Conservation (phyloP, 2,797 vertebrate genomes). For the Pygocentrus nattereri region DNA sequence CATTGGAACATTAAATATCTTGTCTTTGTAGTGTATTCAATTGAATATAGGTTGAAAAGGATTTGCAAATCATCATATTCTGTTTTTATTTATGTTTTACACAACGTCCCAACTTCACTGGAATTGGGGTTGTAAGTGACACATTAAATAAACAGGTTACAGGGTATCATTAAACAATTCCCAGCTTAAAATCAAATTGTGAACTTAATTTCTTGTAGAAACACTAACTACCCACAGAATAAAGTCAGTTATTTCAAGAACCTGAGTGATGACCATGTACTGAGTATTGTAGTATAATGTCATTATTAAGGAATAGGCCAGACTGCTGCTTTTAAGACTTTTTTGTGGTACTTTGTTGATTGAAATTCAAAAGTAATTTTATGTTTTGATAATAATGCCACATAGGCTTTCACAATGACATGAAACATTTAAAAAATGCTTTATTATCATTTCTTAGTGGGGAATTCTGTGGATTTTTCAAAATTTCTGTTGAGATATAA, state of each 20-base stretch:
- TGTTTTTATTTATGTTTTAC: too few species aligned
- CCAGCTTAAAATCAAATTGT: neutral
- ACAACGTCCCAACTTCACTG: too few species aligned
- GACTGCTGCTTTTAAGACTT: neutral
- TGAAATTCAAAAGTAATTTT: neutral
- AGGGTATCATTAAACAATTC: neutral
- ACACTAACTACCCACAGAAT: neutral
- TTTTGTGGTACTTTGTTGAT: too few species aligned
- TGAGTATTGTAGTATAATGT: neutral
- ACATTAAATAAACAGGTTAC: neutral
- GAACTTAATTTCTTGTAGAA: neutral
- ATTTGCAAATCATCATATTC: too few species aligned
- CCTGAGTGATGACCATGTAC: neutral
- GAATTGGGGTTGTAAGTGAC: too few species aligned
- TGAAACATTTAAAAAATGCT: too few species aligned
- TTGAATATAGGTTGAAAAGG: too few species aligned
- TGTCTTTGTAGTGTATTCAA: too few species aligned
- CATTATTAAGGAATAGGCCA: neutral
- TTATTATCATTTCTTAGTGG: too few species aligned
- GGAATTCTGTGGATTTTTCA: too few species aligned
- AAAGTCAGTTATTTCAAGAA: neutral
- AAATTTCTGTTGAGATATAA: too few species aligned
- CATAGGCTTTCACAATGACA: neutral
- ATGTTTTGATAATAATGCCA: neutral
- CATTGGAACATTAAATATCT: too few species aligned